phyloP scores from a whole-genome alignment of 2,113 vertebrate genomes.

The Pandion haliaetus region DNA sequence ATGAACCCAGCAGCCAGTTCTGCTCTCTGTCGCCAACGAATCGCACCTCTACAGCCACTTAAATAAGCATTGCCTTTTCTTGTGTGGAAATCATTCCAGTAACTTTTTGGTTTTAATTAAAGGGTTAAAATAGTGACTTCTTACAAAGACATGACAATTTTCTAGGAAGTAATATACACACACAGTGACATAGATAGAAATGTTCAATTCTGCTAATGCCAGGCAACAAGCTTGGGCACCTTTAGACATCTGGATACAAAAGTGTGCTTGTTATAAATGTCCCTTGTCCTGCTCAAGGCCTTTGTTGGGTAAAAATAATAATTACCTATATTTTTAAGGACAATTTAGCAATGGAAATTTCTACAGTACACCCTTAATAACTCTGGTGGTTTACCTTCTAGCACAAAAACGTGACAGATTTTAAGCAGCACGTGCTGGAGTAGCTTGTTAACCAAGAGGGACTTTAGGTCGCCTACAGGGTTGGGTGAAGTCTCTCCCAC shows the following conservation, averaged over 20 bases:
- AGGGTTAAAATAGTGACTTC: background rate
- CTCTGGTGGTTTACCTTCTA: background rate
- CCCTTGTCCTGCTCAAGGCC: background rate
- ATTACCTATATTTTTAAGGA: background rate
- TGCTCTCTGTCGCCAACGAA: background rate
- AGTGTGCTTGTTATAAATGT: fast-evolving
- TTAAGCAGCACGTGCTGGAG: background rate
- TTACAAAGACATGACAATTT: background rate
- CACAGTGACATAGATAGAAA: background rate
- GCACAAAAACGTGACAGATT: background rate
- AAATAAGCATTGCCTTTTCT: background rate
- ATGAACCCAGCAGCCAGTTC: background rate
- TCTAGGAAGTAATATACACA: background rate
- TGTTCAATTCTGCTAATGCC: background rate
- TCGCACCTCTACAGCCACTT: background rate
- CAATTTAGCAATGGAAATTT: background rate
- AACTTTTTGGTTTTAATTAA: background rate
- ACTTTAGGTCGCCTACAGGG: fast-evolving
- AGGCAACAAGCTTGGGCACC: background rate
- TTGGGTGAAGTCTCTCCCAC: background rate
- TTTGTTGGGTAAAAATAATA: background rate
- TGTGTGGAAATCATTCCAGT: fast-evolving
- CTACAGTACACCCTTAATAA: background rate
- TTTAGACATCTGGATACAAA: background rate
- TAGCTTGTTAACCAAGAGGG: background rate